Evolutionary conservation across 2,797 vertebrate genomes (phyloP), one percentile per base, ranked within the genome.

Genomic region (Sparus aurata): DNA sequence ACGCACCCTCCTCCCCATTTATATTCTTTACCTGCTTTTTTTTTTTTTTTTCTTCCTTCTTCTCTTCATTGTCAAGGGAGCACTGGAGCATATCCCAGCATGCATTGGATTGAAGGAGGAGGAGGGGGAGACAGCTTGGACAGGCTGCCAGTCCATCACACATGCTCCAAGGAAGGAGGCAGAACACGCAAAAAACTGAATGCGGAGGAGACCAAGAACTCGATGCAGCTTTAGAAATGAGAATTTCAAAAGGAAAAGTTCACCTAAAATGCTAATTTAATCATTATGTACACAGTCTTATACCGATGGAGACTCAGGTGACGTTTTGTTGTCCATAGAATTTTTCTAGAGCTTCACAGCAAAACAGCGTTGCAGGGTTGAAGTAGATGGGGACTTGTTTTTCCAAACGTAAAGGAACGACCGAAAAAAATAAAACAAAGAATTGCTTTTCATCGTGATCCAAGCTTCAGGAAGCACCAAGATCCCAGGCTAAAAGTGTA

Each of bases 81-180:
- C 79, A 87, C 13, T 80, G 83, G 71, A 90, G 89, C 87, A 81
- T 84, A 92, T 89, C 91, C 80, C 85, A 89, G 86, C 69, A 83
- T 88, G 78, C 85, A 84, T 18, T 73, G 69, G 83, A 45, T 55
- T 75, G 88, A 84, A 80, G 62, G 69, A 50, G 30, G 30, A 5
- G 34, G 30, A 65, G 34, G 38, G 65, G 77, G 46, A 84, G 80
- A 80, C 79, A 84, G 54, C 69, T 82, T 41, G 57, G 89, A 89
- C 79, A 82, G 82, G 80, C 85, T 87, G 82, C 67, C 77, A 80
- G 72, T 86, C 86, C 68, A 63, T 89, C 79, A 77, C 45, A 43
- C 47, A 57, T 23, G 75, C 61, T 84, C 47, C 10, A 52, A 63
- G 83, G 78, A 70, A 70, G 62, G 27, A n/a, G 60, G 53, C 22